These are phyloP conservation scores for Nematolebias whitei DNA, from an alignment of 2,113 vertebrate species.

Conservation along the genomic window DNA sequence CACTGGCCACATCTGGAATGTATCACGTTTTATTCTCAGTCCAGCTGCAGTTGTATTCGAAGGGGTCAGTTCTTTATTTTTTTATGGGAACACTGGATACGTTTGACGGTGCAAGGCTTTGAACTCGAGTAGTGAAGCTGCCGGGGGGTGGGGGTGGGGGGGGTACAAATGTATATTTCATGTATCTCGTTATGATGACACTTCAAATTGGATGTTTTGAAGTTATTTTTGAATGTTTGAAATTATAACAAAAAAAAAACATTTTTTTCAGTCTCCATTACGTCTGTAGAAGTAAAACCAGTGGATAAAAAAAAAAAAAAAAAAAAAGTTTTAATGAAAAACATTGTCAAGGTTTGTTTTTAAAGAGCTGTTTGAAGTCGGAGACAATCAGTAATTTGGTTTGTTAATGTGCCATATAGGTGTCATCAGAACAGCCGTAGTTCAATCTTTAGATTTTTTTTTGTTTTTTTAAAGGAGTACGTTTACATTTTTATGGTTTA, in stretches of 20 bases:
- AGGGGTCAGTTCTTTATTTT: conserved; percentile 59
- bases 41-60: conserved; percentile 51
- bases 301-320: conserved; percentile 34
- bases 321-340: conserved; percentile 7
- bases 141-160: not conserved
- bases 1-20: conserved; percentile 75
- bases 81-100: conserved; percentile 47
- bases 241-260: conserved; percentile 39
- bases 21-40: conserved; percentile 56
- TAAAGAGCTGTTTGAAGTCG: conserved; percentile 63
- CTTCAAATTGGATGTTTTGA: conserved; percentile 68
- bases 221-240: conserved; percentile 75
- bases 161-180: conserved; percentile 60
- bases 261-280: conserved; percentile 62
- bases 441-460: conserved; percentile 5
- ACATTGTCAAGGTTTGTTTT: conserved; percentile 67
- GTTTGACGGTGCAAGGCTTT: conserved; percentile 45
- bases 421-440: conserved; percentile 47
- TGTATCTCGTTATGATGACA: conserved; percentile 66
- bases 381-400: conserved; percentile 80
- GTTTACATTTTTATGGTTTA: not conserved
- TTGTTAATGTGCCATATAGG: conserved; percentile 71
- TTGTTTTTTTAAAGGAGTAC: not conserved
- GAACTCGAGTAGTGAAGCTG: conserved; percentile 54
- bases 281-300: conserved; percentile 70